These are phyloP conservation scores for Pantherophis alleghaniensis DNA, from an alignment of 2,797 vertebrate genomes.

Conservation along the genomic window DNA sequence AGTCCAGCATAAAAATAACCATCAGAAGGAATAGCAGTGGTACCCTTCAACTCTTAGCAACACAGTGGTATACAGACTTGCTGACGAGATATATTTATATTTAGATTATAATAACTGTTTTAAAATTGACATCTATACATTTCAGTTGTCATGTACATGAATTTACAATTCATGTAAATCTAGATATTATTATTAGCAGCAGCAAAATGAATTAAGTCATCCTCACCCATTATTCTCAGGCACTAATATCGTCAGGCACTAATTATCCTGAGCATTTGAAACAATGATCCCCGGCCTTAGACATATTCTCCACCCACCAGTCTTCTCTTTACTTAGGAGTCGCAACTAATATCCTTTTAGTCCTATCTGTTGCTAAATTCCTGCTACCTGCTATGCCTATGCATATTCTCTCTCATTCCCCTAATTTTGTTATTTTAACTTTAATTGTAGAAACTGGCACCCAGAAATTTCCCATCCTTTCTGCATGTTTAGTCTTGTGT, in stretches of 20 bases:
- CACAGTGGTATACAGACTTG: background rate
- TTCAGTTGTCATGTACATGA: background rate
- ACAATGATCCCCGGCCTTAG: background rate
- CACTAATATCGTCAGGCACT: background rate
- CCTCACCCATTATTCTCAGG: background rate
- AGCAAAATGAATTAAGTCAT: background rate
- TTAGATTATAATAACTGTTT: background rate
- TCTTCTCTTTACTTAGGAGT: background rate
- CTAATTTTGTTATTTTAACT: background rate
- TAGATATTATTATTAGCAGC: background rate
- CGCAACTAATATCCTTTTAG: background rate
- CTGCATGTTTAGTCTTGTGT: background rate
- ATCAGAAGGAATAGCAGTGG: background rate
- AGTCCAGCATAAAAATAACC: background rate
- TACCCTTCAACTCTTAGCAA: background rate
- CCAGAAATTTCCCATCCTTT: background rate
- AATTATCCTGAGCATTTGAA: background rate
- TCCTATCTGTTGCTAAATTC: background rate
- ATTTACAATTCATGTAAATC: background rate
- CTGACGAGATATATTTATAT: background rate
- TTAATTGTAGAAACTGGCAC: background rate
- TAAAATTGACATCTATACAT: background rate
- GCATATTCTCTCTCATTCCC: accelerated
- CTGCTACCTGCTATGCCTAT: background rate
- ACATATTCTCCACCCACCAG: background rate